Conservation (phyloP, 2,888 invertebrate species). For the Agrochola litura region DNA sequence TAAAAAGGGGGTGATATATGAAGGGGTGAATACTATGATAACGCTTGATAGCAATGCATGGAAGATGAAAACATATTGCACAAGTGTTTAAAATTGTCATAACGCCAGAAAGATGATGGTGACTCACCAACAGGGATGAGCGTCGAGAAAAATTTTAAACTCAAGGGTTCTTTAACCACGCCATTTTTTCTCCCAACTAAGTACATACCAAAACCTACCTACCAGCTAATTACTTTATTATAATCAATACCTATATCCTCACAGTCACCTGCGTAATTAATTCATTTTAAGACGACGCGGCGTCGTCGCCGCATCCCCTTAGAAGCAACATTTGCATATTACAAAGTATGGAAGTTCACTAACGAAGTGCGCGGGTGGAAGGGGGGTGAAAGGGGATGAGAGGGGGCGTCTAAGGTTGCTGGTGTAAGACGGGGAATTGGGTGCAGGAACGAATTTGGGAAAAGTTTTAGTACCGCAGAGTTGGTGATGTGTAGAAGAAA, state of each 20-base stretch:
- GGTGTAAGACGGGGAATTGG: conserved; percentile 90
- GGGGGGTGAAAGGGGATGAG: conserved; percentile 60
- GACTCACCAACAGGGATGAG: not conserved
- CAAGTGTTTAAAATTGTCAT: not conserved
- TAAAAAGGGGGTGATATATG: too few species aligned
- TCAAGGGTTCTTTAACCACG: not conserved
- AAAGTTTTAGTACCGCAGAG: not conserved
- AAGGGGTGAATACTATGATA: not conserved
- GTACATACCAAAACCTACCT: not conserved
- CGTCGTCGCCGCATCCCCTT: conserved; percentile 80
- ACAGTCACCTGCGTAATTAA: conserved; percentile 89
- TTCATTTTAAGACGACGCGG: conserved; percentile 89
- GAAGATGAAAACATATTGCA: not conserved
- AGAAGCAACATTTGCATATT: conserved; percentile 89
- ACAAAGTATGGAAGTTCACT: conserved; percentile 90
- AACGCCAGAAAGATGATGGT: not conserved
- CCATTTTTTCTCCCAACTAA: not conserved
- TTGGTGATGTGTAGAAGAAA: not conserved
- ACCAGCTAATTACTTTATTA: conserved; percentile 59
- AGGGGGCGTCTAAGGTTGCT: conserved; percentile 83
- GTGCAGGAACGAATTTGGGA: conserved; percentile 78
- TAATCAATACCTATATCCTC: conserved; percentile 62
- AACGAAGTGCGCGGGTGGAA: conserved; percentile 82
- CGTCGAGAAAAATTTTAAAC: not conserved
- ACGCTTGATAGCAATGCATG: not conserved